These are phyloP conservation scores for Pterocles orientalis DNA, from an alignment of 2,113 vertebrate genomes.

Conservation along the genomic window DNA sequence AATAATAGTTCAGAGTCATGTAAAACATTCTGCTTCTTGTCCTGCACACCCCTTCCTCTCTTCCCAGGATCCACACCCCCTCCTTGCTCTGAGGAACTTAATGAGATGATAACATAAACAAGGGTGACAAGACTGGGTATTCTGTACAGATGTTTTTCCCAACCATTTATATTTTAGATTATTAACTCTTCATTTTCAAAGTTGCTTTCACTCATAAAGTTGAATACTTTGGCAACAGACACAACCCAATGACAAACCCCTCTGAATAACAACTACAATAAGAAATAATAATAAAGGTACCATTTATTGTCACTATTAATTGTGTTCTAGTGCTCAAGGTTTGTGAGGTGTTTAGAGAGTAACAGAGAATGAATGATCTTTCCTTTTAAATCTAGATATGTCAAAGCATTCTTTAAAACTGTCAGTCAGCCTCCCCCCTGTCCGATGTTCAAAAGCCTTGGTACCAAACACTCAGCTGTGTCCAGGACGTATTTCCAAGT, in stretches of 20 bases:
- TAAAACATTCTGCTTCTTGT: constrained; percentile 30
- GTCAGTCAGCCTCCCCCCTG: not conserved
- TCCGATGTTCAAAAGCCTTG: not conserved
- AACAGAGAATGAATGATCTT: not conserved
- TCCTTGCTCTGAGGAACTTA: not conserved
- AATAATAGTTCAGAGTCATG: not conserved
- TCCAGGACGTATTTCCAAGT: not conserved
- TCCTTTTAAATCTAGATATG: not conserved
- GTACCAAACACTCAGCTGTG: not conserved
- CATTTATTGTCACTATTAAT: not conserved
- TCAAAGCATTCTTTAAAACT: not conserved
- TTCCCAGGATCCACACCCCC: not conserved
- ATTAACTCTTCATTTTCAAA: not conserved
- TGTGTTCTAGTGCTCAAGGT: not conserved
- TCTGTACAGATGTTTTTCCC: not conserved
- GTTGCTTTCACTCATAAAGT: not conserved
- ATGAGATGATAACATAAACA: not conserved
- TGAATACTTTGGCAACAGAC: not conserved
- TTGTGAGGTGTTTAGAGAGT: not conserved
- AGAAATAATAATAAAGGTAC: not conserved
- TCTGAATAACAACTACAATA: not conserved
- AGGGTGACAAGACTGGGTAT: not conserved
- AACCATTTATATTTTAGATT: not conserved
- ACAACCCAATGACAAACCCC: not conserved
- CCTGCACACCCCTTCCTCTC: not conserved